A percentile compares a stretch with the other conserved stretches of the same genome.
Evolutionary conservation across 2,888 invertebrate genomes (phyloP).

Genomic region (Drosophila cracens): DNA sequence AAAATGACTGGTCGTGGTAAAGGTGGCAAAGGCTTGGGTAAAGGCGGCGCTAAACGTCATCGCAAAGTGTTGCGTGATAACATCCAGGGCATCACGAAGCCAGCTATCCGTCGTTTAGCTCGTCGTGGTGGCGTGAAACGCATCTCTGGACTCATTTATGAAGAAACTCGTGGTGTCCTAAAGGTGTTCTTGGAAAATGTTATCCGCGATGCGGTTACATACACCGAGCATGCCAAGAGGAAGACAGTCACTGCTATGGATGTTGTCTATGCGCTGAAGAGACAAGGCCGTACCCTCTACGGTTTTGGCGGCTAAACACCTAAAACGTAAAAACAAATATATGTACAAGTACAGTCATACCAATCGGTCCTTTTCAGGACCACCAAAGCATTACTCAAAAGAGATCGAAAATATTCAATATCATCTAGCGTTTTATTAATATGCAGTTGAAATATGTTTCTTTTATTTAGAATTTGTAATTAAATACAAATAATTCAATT

Average conservation of each 20-base stretch:
- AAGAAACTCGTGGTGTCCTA: constrained; percentile 91
- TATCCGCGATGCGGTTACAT: constrained; percentile 92
- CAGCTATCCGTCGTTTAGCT: constrained; percentile 91
- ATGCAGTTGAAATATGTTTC: neutral
- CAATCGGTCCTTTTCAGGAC: constrained; percentile 2
- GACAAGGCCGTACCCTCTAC: constrained; percentile 92
- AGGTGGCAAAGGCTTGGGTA: constrained; percentile 75
- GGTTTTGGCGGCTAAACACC: constrained; percentile 90
- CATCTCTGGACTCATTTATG: constrained; percentile 91
- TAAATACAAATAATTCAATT: neutral
- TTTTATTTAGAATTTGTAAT: neutral
- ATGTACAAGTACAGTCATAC: neutral
- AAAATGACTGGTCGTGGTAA: constrained; percentile 86
- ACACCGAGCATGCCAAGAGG: constrained; percentile 94
- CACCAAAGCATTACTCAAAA: neutral
- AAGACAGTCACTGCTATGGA: constrained; percentile 96
- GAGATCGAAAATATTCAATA: neutral
- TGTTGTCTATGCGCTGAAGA: constrained; percentile 93
- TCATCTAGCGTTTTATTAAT: neutral
- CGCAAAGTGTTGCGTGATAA: constrained; percentile 92
- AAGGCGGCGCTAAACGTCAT: constrained; percentile 88
- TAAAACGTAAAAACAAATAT: neutral
- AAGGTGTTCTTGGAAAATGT: constrained; percentile 94
- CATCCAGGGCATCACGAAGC: constrained; percentile 92
- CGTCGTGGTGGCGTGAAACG: constrained; percentile 89